Conservation (phyloP, 1,140 invertebrate genomes). For the Doryteuthis pealeii region DNA sequence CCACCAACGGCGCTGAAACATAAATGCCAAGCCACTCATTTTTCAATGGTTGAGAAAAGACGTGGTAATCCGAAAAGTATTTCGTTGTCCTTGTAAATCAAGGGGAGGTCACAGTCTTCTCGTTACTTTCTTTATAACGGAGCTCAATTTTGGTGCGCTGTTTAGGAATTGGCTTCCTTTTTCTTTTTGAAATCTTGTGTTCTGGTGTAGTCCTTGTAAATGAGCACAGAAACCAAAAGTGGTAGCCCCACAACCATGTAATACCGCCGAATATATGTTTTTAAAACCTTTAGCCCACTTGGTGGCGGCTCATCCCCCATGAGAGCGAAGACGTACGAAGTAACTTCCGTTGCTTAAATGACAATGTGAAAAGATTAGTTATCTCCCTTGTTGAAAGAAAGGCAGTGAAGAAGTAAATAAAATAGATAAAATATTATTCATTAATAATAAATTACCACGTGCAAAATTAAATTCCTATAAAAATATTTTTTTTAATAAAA, state of each 20-base stretch:
- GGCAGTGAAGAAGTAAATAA: too few species aligned
- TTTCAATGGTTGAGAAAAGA: not conserved
- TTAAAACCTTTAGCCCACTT: too few species aligned
- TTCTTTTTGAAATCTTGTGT: not conserved
- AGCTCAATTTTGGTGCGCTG: not conserved
- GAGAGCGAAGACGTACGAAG: too few species aligned
- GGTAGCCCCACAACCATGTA: not conserved
- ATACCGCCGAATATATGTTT: not conserved
- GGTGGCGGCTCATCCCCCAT: too few species aligned
- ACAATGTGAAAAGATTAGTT: too few species aligned
- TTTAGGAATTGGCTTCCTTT: not conserved
- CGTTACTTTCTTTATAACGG: not conserved
- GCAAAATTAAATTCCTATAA: too few species aligned
- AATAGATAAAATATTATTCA: too few species aligned
- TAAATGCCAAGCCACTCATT: not conserved
- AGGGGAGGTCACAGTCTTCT: not conserved
- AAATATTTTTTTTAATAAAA: too few species aligned
- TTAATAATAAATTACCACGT: too few species aligned
- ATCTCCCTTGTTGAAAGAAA: too few species aligned
- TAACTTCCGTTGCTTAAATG: too few species aligned
- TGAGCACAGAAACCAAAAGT: not conserved
- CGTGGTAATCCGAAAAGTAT: not conserved
- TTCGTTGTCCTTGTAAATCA: not conserved
- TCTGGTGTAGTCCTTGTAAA: not conserved
- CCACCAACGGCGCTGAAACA: constrained; percentile 4